Conservation (phyloP, 1,140 invertebrate genomes). For the Cherax destructor region DNA sequence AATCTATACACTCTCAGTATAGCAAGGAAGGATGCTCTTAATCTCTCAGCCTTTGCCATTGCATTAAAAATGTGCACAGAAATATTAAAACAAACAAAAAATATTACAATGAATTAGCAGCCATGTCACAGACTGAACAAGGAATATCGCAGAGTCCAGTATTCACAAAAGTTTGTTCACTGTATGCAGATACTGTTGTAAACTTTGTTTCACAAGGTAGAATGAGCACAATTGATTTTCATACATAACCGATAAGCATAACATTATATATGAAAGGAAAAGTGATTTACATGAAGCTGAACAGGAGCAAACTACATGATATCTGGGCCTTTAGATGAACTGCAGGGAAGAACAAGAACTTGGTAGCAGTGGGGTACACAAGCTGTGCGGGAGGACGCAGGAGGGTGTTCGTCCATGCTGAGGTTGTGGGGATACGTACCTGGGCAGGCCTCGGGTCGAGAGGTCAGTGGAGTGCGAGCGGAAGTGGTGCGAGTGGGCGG, state of each 20-base stretch:
- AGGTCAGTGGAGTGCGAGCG: constrained; percentile 71
- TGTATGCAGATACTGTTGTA: neutral
- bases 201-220: neutral
- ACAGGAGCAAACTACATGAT: neutral
- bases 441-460: constrained; percentile 61
- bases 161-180: neutral
- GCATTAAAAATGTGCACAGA: neutral
- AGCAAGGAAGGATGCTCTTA: neutral
- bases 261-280: neutral
- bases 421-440: constrained; percentile 48
- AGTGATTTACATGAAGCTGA: neutral
- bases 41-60: neutral
- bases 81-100: neutral
- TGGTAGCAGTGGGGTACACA: neutral
- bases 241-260: neutral
- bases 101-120: neutral
- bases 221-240: too few relatives aligned
- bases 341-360: neutral
- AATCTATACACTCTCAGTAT: neutral
- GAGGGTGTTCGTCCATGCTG: constrained; percentile 10
- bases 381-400: constrained; percentile 34
- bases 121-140: constrained; percentile 9
- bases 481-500: constrained; percentile 71
- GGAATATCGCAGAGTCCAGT: neutral
- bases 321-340: neutral